A percentile compares a stretch with the other conserved stretches of the same genome.
Conservation (phyloP, 2,888 invertebrate genomes). For the Mylabris sibirica region DNA sequence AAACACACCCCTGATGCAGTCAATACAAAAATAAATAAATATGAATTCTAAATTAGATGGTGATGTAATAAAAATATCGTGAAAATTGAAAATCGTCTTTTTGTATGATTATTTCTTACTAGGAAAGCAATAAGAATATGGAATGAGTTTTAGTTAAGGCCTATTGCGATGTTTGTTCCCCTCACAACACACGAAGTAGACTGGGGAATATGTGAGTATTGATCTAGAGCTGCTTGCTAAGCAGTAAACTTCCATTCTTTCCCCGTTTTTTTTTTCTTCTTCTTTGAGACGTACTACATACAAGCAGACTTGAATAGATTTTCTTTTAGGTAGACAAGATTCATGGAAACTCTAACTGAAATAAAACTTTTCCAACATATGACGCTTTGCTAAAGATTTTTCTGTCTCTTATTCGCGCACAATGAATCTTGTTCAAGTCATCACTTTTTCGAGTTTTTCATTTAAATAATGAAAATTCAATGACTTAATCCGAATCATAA, state of each 20-base stretch:
- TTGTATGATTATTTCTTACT: not conserved
- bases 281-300: constrained; percentile 29
- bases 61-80: not conserved
- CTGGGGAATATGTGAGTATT: constrained; percentile 57
- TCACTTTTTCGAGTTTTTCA: too few species aligned
- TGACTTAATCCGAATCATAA: not conserved
- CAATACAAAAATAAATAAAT: not conserved
- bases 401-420: not conserved
- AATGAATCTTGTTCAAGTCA: not conserved
- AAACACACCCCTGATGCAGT: not conserved
- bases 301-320: constrained; percentile 22
- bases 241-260: constrained; percentile 57
- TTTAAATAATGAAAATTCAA: not conserved
- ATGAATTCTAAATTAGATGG: not conserved
- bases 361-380: not conserved
- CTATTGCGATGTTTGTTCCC: constrained; percentile 47
- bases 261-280: constrained; percentile 32
- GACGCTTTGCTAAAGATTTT: not conserved
- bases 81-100: constrained; percentile 14
- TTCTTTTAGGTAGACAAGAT: constrained; percentile 11
- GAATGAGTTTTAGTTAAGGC: constrained; percentile 32
- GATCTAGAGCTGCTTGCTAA: constrained; percentile 51
- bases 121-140: constrained; percentile 32
- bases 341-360: not conserved
- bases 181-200: constrained; percentile 49